Conservation (phyloP, 2,113 vertebrate genomes). For the Otus sunia region DNA sequence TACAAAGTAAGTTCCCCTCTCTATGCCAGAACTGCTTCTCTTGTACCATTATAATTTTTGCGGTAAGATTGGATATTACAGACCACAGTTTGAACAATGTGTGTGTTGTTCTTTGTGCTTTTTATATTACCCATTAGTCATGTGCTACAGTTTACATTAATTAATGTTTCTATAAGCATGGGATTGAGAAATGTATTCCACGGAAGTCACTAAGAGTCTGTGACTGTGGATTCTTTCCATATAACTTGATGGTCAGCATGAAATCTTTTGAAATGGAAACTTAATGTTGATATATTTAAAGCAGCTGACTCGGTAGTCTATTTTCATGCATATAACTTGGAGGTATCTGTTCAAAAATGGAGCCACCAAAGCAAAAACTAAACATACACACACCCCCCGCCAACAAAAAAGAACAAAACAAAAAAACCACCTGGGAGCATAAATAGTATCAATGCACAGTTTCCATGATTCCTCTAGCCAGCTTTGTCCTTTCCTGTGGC, state of each 20-base stretch:
- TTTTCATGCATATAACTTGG: not conserved
- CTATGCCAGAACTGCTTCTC: not conserved
- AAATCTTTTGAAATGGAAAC: not conserved
- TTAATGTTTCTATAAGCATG: not conserved
- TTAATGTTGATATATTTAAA: not conserved
- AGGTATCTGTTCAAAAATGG: not conserved
- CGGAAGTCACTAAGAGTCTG: not conserved
- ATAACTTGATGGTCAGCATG: not conserved
- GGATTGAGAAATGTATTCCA: not conserved
- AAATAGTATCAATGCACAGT: not conserved
- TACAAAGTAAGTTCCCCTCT: not conserved
- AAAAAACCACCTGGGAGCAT: not conserved
- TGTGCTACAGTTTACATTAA: not conserved
- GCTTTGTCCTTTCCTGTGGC: not conserved
- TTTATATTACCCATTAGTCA: not conserved
- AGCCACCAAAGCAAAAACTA: not conserved
- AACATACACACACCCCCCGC: accelerated
- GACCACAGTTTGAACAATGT: not conserved
- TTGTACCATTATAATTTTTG: not conserved
- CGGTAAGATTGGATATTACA: not conserved
- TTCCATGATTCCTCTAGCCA: not conserved
- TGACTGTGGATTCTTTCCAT: not conserved
- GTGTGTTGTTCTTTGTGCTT: not conserved
- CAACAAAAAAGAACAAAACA: not conserved
- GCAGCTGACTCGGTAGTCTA: not conserved